Evolutionary conservation across 2,113 vertebrate genomes (phyloP), one percentile per base, ranked within the genome.

Genomic region (Proterorhinus semilunaris): DNA sequence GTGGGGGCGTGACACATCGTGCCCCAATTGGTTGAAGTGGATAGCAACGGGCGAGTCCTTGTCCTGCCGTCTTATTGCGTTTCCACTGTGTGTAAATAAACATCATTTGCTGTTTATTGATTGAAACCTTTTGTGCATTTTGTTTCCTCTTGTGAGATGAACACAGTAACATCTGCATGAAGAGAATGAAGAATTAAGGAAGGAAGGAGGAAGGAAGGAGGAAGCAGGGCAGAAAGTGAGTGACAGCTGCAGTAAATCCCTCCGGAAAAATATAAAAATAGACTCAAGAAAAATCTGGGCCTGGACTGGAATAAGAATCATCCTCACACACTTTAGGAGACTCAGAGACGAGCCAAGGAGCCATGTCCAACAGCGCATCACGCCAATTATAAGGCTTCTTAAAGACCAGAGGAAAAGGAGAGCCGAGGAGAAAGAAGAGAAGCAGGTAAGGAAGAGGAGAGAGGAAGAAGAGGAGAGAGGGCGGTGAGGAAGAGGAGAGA

Each of bases 191-290:
- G 17, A 27, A 9, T 17, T 3, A 5, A 55, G 53, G 17, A 55
- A 8, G 17, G 53, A 55, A 36, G 21, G 27, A 57, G n/a, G n/a
- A n/a, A n/a, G n/a, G n/a, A n/a, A 36, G 55, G 11, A 57, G 54
- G 54, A 57, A 57, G 54, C 54, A 36, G 54, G 36, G 54, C 54
- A 17, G 21, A 27, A 57, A 57, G 54, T 57, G 55, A 58, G 55
- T 43, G 55, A 58, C 55, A 43, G 55, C 27, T 58, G 55, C 17
- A 58, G 27, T 15, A 58, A 58, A 58, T 58, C 55, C 36, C 55
- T 43, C 55, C 12, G 55, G 55, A 43, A 58, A 58, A 58, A 58
- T 43, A 15, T 1, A 13, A 43, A 58, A 58, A 58, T 58, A 58
- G 55, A 58, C 27, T 43, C 27, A 7, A 58, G 55, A 1, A 58